Conservation (phyloP, 2,113 vertebrate genomes). For the Rhizomys pruinosus region DNA sequence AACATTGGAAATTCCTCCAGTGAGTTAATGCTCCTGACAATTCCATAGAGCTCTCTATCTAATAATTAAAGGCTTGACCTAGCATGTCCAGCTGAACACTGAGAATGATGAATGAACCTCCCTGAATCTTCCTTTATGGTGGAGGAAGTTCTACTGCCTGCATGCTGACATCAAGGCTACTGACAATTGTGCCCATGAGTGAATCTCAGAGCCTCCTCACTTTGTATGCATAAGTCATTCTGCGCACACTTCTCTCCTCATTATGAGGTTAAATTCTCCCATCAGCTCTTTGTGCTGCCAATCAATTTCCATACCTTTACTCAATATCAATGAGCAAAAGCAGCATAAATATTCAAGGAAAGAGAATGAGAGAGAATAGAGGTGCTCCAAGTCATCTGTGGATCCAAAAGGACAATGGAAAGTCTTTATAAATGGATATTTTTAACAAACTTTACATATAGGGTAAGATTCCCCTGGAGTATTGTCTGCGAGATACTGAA, state of each 20-base stretch:
- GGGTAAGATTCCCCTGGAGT: not conserved
- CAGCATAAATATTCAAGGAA: conserved; percentile 66
- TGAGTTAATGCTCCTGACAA: conserved; percentile 5
- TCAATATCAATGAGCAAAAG: conserved; percentile 62
- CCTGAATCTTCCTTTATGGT: not conserved
- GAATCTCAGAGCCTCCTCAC: not conserved
- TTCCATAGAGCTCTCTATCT: not conserved
- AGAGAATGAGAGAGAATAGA: conserved; percentile 48
- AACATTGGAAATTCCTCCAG: not conserved
- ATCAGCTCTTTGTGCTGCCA: conserved; percentile 63
- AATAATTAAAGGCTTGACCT: not conserved
- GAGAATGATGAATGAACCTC: not conserved
- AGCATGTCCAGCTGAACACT: not conserved
- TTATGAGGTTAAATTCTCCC: conserved; percentile 51
- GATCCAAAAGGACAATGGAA: not conserved
- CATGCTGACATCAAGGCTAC: not conserved
- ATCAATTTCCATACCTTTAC: conserved; percentile 62
- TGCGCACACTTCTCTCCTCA: conserved; percentile 20
- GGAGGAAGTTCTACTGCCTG: not conserved
- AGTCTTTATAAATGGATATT: conserved; percentile 35
- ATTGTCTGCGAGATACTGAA: conserved; percentile 3
- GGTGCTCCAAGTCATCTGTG: conserved; percentile 21
- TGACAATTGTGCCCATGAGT: not conserved
- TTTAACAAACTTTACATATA: conserved; percentile 54
- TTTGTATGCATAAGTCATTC: conserved; percentile 63